phyloP scores from a whole-genome alignment of 1,140 invertebrate species.

The Nylanderia fulva region DNA sequence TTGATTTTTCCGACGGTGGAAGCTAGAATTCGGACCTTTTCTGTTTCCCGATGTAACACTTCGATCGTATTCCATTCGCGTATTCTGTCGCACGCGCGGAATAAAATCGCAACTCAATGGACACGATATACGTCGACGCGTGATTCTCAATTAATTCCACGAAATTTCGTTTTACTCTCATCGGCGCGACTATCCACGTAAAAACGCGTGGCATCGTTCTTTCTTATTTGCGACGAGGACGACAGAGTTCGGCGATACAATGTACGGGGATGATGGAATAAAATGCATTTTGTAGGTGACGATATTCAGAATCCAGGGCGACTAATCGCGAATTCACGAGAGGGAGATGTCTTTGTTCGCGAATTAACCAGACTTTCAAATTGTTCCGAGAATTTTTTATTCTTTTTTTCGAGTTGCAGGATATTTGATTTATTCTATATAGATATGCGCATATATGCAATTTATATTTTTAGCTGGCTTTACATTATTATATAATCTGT shows the following conservation, averaged over 20 bases:
- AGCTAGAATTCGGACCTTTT: conserved; percentile 2
- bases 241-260: conserved; percentile 6
- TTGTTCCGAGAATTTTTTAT: background rate
- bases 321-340: conserved; percentile 24
- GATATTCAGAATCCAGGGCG: background rate
- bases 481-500: background rate
- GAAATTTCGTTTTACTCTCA: conserved; percentile 64
- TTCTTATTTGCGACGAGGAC: conserved; percentile 31
- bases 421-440: background rate
- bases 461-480: background rate
- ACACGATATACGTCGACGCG: conserved; percentile 53
- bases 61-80: background rate
- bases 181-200: conserved; percentile 29
- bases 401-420: background rate
- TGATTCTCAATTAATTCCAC: conserved; percentile 67
- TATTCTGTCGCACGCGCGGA: background rate
- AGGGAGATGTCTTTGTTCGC: background rate
- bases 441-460: background rate
- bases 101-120: conserved; percentile 45
- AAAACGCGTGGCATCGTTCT: conserved; percentile 39
- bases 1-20: conserved; percentile 10
- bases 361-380: conserved; percentile 6
- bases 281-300: background rate
- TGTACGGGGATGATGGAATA: conserved; percentile 16
- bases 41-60: background rate